These are phyloP conservation scores for Meloe dianella DNA, from an alignment of 2,888 invertebrate species.

Conservation along the genomic window DNA sequence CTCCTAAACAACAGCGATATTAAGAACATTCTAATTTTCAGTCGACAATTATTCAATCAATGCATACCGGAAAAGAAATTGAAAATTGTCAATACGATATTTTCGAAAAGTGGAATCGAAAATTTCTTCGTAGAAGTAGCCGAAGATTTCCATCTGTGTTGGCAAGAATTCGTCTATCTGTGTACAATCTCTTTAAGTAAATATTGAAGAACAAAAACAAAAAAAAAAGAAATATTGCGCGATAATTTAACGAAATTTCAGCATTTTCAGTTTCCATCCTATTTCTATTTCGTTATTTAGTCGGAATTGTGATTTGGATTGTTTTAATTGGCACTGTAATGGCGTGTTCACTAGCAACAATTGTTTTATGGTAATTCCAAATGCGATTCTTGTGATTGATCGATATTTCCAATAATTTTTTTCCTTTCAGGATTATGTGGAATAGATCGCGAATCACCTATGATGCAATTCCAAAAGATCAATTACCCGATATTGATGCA, in stretches of 20 bases:
- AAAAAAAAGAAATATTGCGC: background rate
- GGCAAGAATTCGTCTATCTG: conserved; percentile 66
- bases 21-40: conserved; percentile 54
- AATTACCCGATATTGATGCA: conserved; percentile 41
- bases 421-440: conserved; percentile 59
- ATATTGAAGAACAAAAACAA: conserved; percentile 29
- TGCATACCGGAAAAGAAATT: conserved; percentile 61
- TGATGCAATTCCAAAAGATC: conserved; percentile 31
- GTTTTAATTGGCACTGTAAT: conserved; percentile 63
- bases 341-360: conserved; percentile 63
- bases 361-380: conserved; percentile 66
- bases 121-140: conserved; percentile 65
- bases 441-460: conserved; percentile 51
- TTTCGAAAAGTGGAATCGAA: conserved; percentile 61
- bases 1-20: too few species aligned
- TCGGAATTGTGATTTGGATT: conserved; percentile 68
- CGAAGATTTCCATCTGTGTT: conserved; percentile 66
- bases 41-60: conserved; percentile 62
- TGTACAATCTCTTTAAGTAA: conserved; percentile 67
- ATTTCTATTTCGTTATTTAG: conserved; percentile 65
- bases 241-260: conserved; percentile 49
- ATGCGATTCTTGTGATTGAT: too few species aligned
- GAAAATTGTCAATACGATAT: conserved; percentile 56
- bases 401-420: conserved; percentile 21
- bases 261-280: conserved; percentile 64